Base-by-base conservation (phyloP, 1,140 invertebrate species). In the Himalopsyche phryganea region DNA sequence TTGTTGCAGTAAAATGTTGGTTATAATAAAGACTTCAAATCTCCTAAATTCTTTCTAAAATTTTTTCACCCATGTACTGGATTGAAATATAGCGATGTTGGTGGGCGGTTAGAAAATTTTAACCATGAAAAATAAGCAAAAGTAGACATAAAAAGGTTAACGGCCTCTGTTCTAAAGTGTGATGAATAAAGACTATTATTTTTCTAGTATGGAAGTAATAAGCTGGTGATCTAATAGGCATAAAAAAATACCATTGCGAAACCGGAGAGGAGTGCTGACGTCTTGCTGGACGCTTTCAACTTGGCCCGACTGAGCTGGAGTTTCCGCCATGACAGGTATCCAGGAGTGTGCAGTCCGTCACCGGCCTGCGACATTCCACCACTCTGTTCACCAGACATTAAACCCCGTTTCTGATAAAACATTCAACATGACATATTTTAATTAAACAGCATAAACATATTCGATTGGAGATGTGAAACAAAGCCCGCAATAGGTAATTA, bases 201-300 rank as follows among this genome's bases (percentile, higher is more conserved):
- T n/a, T n/a, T n/a, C n/a, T n/a, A n/a, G n/a, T n/a, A n/a, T n/a
- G n/a, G n/a, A n/a, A n/a, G n/a, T n/a, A n/a, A n/a, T n/a, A n/a
- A n/a, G n/a, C n/a, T n/a, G n/a, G n/a, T n/a, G n/a, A n/a, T n/a
- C n/a, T n/a, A n/a, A n/a, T n/a, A n/a, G n/a, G n/a, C n/a, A n/a
- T n/a, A n/a, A n/a, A n/a, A n/a, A 28, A 49, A 80, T 76, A 94
- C 95, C 95, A 98, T 98, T 23, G 95, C 95, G 74, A 98, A 98
- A 55, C 96, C 96, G 13, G 94, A 94, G 1, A 98, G 81, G 6
- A 98, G 76, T 0, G 96, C 96, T 6, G 96, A 98, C 6, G 96
- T 98, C 73, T 96, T 91, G 71, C 92, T 96, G 14, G 92, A 94
- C 0, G 96, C 96, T 76, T 98, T 98, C 45, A 98, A 82, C 73